These are phyloP conservation scores for Cyanistes caeruleus DNA, from an alignment of 2,113 vertebrate genomes.

Conservation along the genomic window DNA sequence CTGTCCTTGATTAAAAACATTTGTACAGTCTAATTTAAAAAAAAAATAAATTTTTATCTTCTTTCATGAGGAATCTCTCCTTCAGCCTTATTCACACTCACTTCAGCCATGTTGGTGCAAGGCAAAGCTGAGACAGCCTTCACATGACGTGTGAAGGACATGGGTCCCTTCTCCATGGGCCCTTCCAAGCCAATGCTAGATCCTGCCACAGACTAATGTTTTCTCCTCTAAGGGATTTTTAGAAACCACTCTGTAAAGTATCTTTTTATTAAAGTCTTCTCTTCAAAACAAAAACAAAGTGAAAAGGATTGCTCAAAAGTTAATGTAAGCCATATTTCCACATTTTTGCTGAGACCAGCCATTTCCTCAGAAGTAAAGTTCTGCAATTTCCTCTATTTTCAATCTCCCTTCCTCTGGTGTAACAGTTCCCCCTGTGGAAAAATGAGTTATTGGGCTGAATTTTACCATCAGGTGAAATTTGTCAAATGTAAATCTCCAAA, in stretches of 20 bases:
- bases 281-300: not conserved
- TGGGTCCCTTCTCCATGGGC: not conserved
- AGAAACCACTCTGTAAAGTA: not conserved
- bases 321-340: not conserved
- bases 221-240: not conserved
- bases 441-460: not conserved
- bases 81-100: not conserved
- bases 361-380: not conserved
- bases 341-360: not conserved
- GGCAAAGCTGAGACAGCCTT: not conserved
- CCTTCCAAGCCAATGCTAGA: not conserved
- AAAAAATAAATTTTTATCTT: not conserved
- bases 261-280: not conserved
- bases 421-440: not conserved
- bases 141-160: not conserved
- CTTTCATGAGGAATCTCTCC: not conserved
- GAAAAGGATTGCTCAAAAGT: not conserved
- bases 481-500: not conserved
- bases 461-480: not conserved
- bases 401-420: not conserved
- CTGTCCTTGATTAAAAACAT: not conserved
- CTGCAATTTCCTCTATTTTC: not conserved
- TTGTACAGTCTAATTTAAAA: not conserved
- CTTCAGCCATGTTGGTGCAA: not conserved
- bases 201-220: not conserved